Conservation (phyloP, 2,888 invertebrate genomes). For the Doris montereyensis region DNA sequence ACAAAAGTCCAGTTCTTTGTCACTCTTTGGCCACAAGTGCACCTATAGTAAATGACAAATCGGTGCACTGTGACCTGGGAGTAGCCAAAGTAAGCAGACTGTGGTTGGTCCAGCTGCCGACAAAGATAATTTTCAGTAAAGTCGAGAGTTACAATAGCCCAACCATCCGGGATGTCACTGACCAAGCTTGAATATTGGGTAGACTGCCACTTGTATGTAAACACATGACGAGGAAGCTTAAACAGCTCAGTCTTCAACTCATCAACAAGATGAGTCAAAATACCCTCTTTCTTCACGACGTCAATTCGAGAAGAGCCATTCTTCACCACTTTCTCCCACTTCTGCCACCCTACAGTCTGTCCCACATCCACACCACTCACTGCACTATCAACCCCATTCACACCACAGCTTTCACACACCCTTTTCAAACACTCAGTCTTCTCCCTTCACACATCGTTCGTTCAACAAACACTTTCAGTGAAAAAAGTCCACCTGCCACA, state of each 20-base stretch:
- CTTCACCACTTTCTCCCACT: too few species aligned
- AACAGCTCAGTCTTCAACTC: background rate
- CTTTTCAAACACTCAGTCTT: too few species aligned
- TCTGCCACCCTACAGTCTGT: too few species aligned
- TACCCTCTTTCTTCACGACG: constrained; percentile 5
- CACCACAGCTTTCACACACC: too few species aligned
- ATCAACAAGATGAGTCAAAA: background rate
- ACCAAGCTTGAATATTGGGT: background rate
- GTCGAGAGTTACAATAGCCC: constrained; percentile 21
- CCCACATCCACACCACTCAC: too few species aligned
- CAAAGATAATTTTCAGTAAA: constrained; percentile 37
- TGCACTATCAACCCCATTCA: too few species aligned
- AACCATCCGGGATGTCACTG: constrained; percentile 10
- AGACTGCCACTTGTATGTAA: constrained; percentile 22
- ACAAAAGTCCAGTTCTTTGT: background rate
- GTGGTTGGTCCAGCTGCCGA: constrained; percentile 27
- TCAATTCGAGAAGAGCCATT: too few species aligned
- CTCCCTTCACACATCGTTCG: too few species aligned
- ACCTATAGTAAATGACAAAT: background rate
- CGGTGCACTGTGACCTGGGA: constrained; percentile 33
- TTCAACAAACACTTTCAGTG: too few species aligned
- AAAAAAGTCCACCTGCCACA: too few species aligned
- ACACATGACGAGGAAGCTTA: background rate
- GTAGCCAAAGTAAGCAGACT: constrained; percentile 32
- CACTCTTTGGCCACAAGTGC: constrained; percentile 1